phyloP scores from a whole-genome alignment of 2,888 invertebrate genomes.

The Drosophila meridiana region DNA sequence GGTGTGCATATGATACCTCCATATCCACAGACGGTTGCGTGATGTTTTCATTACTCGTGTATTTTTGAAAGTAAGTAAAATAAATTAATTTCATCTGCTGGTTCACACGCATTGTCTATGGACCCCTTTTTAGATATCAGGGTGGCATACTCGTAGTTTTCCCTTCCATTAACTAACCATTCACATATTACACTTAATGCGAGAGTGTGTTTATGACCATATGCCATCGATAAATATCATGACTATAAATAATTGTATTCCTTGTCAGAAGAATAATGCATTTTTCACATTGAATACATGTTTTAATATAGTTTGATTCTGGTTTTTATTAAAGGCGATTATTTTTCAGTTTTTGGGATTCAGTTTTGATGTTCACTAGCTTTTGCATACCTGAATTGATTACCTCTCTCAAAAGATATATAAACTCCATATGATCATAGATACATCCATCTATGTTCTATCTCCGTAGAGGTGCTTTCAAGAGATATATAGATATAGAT shows the following conservation, averaged over 20 bases:
- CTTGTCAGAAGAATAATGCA: not conserved
- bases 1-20: not conserved
- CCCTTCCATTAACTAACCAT: not conserved
- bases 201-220: not conserved
- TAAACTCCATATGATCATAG: no score
- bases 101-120: slow-evolving; percentile 4
- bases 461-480: no score
- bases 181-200: not conserved
- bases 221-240: slow-evolving; percentile 1
- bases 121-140: not conserved
- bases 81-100: slow-evolving; percentile 7
- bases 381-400: no score
- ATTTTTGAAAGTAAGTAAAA: slow-evolving; percentile 5
- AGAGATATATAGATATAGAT: no score
- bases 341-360: no score
- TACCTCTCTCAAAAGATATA: no score
- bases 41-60: slow-evolving; percentile 13
- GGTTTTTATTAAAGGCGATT: no score
- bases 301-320: no score
- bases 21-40: not conserved
- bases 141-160: not conserved
- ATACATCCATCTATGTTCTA: no score
- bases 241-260: slow-evolving; percentile 3
- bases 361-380: no score
- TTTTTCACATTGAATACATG: no score